phyloP scores from a whole-genome alignment of 2,113 vertebrate species.

The Oryzias celebensis region DNA sequence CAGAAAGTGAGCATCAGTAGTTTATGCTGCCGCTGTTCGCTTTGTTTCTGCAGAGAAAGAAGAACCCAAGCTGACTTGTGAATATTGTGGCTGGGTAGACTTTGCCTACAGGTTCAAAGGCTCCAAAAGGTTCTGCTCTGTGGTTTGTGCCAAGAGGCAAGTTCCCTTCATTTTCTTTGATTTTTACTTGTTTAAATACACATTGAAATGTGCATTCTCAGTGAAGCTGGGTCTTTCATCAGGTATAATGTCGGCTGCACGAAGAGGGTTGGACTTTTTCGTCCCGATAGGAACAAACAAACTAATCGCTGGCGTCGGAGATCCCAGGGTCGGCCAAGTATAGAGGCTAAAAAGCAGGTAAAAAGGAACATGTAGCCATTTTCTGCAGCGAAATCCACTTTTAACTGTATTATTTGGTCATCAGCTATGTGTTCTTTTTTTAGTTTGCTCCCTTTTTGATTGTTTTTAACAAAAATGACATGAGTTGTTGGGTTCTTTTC shows the following conservation, averaged over 20 bases:
- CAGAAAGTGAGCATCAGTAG: not conserved
- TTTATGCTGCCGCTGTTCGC: not conserved
- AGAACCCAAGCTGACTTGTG: constrained; percentile 93
- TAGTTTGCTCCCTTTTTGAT: not conserved
- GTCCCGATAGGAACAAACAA: constrained; percentile 86
- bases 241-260: constrained; percentile 97
- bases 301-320: constrained; percentile 79
- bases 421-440: constrained; percentile 8
- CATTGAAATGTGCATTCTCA: not conserved
- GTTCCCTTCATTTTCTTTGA: not conserved
- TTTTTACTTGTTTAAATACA: not conserved
- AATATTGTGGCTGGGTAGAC: constrained; percentile 94
- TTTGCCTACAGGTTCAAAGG: constrained; percentile 97
- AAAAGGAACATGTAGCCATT: not conserved
- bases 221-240: constrained; percentile 5
- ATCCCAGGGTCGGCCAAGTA: constrained; percentile 77
- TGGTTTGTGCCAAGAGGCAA: constrained; percentile 95
- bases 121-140: constrained; percentile 95
- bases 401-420: constrained; percentile 7
- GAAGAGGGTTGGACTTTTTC: constrained; percentile 91
- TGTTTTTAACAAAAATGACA: too few species aligned
- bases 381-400: not conserved
- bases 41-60: constrained; percentile 62
- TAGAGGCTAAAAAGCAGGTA: constrained; percentile 91
- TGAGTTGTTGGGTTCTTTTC: too few species aligned